Percentiles rank a stretch among this genome's conserved stretches.
Conservation (phyloP, 2,888 invertebrate genomes). For the Caenorhabditis sulstoni region DNA sequence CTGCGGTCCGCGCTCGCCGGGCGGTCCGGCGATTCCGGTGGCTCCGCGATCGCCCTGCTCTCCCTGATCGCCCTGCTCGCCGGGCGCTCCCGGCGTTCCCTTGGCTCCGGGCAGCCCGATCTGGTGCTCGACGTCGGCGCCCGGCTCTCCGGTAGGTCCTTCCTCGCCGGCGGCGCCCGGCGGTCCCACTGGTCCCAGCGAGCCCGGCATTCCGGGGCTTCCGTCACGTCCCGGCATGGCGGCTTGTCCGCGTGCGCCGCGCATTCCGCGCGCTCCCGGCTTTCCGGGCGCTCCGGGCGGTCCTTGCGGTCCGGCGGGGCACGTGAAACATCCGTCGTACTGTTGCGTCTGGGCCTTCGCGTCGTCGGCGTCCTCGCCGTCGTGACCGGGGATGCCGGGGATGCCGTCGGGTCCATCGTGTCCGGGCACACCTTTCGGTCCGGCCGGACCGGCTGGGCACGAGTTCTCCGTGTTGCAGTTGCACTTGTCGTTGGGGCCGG, state of each 20-base stretch:
- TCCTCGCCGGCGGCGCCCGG: conserved; percentile 74
- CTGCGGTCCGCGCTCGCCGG: conserved; percentile 73
- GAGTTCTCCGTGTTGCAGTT: conserved; percentile 71
- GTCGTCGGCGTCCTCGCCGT: conserved; percentile 72
- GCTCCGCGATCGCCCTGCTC: conserved; percentile 70
- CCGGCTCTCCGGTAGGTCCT: conserved; percentile 73
- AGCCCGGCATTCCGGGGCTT: conserved; percentile 75
- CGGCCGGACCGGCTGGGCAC: conserved; percentile 73
- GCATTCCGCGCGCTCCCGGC: conserved; percentile 76
- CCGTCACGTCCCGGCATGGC: conserved; percentile 76
- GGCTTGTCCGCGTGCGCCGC: conserved; percentile 77
- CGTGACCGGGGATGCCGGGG: conserved; percentile 70
- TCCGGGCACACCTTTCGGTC: conserved; percentile 71
- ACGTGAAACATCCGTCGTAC: conserved; percentile 76
- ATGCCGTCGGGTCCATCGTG: conserved; percentile 73
- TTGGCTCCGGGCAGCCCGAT: conserved; percentile 74
- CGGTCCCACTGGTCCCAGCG: conserved; percentile 71
- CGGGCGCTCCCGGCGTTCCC: conserved; percentile 69
- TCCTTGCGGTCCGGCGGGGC: conserved; percentile 72
- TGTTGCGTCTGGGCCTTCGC: conserved; percentile 74
- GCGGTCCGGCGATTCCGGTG: conserved; percentile 68
- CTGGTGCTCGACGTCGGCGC: conserved; percentile 74
- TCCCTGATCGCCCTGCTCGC: conserved; percentile 71
- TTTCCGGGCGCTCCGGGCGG: conserved; percentile 69
- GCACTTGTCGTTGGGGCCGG: conserved; percentile 64